Conservation (phyloP, 30 jellyfish, hydroid and myxozoan species). For the Phacellophora camtschatica region DNA sequence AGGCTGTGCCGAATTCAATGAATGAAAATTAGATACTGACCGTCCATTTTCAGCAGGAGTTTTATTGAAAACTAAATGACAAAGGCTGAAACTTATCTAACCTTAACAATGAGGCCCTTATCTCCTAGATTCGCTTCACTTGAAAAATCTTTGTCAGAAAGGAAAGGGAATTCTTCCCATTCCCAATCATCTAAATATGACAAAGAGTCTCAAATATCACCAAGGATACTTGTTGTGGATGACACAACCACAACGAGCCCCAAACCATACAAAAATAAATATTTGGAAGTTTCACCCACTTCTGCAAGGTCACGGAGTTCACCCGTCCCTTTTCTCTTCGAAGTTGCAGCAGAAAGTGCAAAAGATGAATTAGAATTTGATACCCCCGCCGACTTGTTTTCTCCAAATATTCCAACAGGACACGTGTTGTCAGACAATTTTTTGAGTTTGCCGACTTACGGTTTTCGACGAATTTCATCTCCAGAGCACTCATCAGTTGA, state of each 20-base stretch:
- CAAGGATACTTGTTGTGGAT: slow-evolving; percentile 51
- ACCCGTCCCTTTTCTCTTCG: neutral
- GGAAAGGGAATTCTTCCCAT: slow-evolving; percentile 3
- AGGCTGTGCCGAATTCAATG: no score
- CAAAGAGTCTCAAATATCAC: slow-evolving; percentile 26
- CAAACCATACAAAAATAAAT: neutral
- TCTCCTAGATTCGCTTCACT: slow-evolving; percentile 57
- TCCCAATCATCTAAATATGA: neutral
- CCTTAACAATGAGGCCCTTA: slow-evolving; percentile 49
- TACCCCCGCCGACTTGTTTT: neutral
- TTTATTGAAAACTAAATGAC: no score
- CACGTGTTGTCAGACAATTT: neutral
- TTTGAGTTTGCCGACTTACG: neutral
- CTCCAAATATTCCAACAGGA: neutral
- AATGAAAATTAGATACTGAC: no score
- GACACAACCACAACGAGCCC: neutral
- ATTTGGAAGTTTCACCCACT: neutral
- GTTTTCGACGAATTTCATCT: neutral
- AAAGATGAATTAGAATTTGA: neutral
- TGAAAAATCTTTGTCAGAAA: slow-evolving; percentile 20
- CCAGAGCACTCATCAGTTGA: neutral
- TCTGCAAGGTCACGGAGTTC: neutral
- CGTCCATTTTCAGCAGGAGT: no score
- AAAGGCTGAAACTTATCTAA: neutral
- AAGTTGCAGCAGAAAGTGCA: neutral